Evolutionary conservation across 2,888 invertebrate genomes (phyloP).

Genomic region (Brenthis daphne): DNA sequence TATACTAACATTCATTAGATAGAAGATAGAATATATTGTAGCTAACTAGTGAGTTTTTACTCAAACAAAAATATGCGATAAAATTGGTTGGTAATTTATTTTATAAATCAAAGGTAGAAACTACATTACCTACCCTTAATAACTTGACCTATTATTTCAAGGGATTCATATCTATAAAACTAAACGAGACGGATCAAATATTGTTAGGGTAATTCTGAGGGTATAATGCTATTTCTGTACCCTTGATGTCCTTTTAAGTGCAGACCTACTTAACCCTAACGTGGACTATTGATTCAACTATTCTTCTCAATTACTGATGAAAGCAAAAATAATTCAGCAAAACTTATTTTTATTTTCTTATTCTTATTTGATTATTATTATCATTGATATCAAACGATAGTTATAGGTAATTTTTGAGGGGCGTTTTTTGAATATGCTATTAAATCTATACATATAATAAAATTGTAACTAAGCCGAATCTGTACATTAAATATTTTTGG

Average conservation of each 20-base stretch:
- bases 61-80: no score
- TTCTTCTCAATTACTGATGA: constrained; percentile 17
- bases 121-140: neutral
- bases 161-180: constrained; percentile 22
- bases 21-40: no score
- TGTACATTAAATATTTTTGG: no score
- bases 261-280: constrained; percentile 77
- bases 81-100: neutral
- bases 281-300: constrained; percentile 46
- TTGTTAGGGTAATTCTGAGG: constrained; percentile 70
- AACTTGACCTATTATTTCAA: constrained; percentile 11
- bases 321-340: constrained; percentile 14
- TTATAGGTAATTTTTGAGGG: no score
- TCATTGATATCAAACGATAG: no score
- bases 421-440: no score
- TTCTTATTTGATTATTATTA: no score
- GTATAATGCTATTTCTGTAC: constrained; percentile 79
- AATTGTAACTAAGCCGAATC: no score
- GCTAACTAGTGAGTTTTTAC: no score
- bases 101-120: neutral
- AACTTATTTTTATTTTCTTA: neutral
- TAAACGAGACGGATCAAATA: constrained; percentile 24
- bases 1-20: no score
- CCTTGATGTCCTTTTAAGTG: constrained; percentile 82
- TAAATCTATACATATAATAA: no score